Evolutionary conservation across 1,140 invertebrate genomes (phyloP).

Genomic region (Drosophila pseudoananassae): DNA sequence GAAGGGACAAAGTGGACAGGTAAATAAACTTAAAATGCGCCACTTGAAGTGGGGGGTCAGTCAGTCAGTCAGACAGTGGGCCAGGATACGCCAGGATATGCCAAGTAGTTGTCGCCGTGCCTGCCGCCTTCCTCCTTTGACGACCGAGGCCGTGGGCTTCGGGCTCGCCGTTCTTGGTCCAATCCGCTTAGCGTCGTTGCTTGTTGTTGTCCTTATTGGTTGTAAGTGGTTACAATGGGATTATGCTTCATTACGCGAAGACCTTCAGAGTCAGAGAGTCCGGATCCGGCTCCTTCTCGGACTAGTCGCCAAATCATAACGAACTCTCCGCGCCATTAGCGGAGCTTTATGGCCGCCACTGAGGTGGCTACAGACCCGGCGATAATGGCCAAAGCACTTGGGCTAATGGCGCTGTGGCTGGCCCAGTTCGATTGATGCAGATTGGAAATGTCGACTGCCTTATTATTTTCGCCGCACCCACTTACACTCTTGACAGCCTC

Average conservation of each 20-base stretch:
- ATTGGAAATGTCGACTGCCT: conserved; percentile 55
- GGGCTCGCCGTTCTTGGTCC: conserved; percentile 39
- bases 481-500: conserved; percentile 1
- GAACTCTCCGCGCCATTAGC: conserved; percentile 77
- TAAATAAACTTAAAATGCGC: conserved; percentile 79
- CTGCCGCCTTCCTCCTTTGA: conserved; percentile 30
- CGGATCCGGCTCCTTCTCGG: conserved; percentile 4
- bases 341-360: conserved; percentile 21
- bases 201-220: conserved; percentile 72
- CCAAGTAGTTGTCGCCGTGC: conserved; percentile 70
- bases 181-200: conserved; percentile 68
- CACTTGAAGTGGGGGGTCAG: conserved; percentile 50
- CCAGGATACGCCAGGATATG: conserved; percentile 78
- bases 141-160: conserved; percentile 2
- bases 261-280: conserved; percentile 26
- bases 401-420: conserved; percentile 67
- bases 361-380: conserved; percentile 36
- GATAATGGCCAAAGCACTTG: conserved; percentile 76
- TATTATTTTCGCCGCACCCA: conserved; percentile 7
- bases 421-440: conserved; percentile 49
- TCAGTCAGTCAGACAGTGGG: conserved; percentile 52
- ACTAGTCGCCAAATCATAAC: conserved; percentile 72
- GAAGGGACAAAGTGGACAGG: conserved; percentile 70
- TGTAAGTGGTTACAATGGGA: conserved; percentile 77
- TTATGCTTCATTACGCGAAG: conserved; percentile 77